These are phyloP conservation scores for Mythimna impura DNA, from an alignment of 2,888 invertebrate genomes.

Conservation along the genomic window DNA sequence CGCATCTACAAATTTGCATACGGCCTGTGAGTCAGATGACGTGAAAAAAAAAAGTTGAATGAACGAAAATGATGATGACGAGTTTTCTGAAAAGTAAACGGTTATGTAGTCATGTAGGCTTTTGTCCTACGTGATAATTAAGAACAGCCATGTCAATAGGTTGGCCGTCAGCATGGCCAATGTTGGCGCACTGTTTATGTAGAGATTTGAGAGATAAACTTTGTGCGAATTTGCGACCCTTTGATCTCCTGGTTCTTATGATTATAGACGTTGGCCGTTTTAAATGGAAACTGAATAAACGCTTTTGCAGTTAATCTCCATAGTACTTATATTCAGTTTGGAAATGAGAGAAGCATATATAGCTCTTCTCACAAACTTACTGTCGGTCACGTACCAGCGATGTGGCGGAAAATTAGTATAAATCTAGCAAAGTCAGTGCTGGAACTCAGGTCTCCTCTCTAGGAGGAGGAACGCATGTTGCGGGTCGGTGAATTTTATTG, in stretches of 20 bases:
- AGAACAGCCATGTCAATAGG: background rate
- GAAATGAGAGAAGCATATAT: background rate
- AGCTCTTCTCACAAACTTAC: background rate
- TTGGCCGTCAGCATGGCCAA: slow-evolving; percentile 27
- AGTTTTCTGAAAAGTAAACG: slow-evolving; percentile 53
- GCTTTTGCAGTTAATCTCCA: background rate
- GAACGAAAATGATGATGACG: slow-evolving; percentile 50
- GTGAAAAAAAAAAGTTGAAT: slow-evolving; percentile 54
- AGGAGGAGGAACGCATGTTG: too few species aligned
- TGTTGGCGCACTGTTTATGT: slow-evolving; percentile 8
- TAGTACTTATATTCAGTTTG: background rate
- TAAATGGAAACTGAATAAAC: background rate
- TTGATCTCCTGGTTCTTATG: background rate
- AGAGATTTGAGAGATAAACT: background rate
- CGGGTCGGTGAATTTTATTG: too few species aligned
- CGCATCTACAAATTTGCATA: slow-evolving; percentile 35
- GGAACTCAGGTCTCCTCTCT: too few species aligned
- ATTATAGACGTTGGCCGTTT: background rate
- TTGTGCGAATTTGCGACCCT: background rate
- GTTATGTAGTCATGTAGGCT: slow-evolving; percentile 62
- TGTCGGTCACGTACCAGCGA: background rate
- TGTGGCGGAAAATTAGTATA: too few species aligned
- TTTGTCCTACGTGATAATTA: slow-evolving; percentile 48
- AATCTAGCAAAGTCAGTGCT: too few species aligned
- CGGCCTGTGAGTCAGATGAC: slow-evolving; percentile 43